Evolutionary conservation across 2,113 vertebrate species (phyloP).

Genomic region (Australoheros scitulus): DNA sequence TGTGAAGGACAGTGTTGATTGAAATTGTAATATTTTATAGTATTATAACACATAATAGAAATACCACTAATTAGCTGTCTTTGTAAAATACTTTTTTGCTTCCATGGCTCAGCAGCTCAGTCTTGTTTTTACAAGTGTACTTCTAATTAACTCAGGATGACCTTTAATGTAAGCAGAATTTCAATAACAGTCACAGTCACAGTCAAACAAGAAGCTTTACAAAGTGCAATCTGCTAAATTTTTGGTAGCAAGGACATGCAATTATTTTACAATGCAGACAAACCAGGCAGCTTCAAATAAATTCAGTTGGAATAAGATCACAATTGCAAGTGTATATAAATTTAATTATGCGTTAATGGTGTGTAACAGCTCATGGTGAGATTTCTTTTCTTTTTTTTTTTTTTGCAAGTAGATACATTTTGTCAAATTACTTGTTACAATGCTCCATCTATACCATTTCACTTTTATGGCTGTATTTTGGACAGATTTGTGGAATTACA

Average conservation of each 20-base stretch:
- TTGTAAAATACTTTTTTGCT: conserved; percentile 2
- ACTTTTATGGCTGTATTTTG: neutral
- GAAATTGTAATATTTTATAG: neutral
- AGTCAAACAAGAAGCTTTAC: conserved; percentile 24
- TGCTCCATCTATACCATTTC: neutral
- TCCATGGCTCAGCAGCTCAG: neutral
- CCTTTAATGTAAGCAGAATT: conserved; percentile 52
- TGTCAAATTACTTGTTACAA: neutral
- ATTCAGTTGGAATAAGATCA: neutral
- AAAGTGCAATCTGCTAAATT: conserved; percentile 10
- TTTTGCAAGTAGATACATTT: neutral
- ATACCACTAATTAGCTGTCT: neutral
- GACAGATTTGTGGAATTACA: neutral
- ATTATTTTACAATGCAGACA: neutral
- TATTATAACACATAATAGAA: neutral
- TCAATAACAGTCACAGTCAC: conserved; percentile 45
- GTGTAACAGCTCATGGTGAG: neutral
- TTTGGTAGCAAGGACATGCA: neutral
- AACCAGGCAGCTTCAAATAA: neutral
- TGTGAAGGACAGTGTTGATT: neutral
- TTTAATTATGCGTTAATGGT: neutral
- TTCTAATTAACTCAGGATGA: conserved; percentile 45
- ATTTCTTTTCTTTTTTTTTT: neutral
- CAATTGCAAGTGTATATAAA: neutral
- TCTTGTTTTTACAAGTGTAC: neutral